Evolutionary conservation across 2,888 invertebrate genomes (phyloP), one percentile per base, ranked within the genome.

Genomic region (Sericinus montela): DNA sequence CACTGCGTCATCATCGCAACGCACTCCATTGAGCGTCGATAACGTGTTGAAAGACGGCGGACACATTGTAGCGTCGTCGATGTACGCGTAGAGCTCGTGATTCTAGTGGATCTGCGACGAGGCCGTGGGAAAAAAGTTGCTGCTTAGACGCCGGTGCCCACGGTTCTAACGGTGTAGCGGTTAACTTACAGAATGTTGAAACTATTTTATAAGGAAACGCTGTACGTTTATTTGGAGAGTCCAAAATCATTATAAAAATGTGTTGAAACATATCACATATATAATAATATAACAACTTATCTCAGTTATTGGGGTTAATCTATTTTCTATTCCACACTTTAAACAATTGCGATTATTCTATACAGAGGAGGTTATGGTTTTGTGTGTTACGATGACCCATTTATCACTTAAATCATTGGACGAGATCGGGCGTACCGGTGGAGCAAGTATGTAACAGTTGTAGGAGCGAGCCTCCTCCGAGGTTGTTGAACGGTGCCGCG

Each of bases 401-500:
- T n/a, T n/a, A 30, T 30, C 13, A 4, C 13, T 3, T 11, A 3
- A 11, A 5, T 5, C 2, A 11, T 11, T 42, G 28, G 35, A 30
- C 40, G 30, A 43, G 25, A 29, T 29, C 29, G 3, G n/a, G 23
- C 4, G 30, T 30, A 30, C 30, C 30, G 30, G 30, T 11, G 30
- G 34, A 29, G 36, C 29, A 29, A 10, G 28, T 19, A 32, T 32
- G 32, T 32, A 32, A 32, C 19, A 36, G 36, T 19, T 36, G 36
- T 36, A 11, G 11, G 32, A 32, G 11, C 16, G 36, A 42, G 30
- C 59, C 59, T 59, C 63, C 62, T 67, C 67, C 76, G 81, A 77
- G 83, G 83, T 81, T 86, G 85, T 80, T 86, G 84, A 82, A 83
- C 84, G 66, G n/a, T 69, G 67, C 65, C 67, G 65, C 67, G 70